These are phyloP conservation scores for Otus scops DNA, from an alignment of 2,797 vertebrate species.

Conservation along the genomic window DNA sequence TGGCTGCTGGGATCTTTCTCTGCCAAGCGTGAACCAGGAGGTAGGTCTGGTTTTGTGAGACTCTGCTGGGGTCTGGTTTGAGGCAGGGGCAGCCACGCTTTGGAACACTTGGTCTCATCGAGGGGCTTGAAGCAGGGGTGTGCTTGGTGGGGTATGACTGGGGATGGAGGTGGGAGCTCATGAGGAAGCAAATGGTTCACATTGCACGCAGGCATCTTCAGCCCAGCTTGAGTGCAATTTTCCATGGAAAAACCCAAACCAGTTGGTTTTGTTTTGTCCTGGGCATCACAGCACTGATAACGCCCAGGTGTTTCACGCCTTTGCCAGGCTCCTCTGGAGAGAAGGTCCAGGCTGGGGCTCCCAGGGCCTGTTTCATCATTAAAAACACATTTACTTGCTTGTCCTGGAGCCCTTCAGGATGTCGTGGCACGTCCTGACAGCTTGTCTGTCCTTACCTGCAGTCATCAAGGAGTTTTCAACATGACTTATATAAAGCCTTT, in stretches of 20 bases:
- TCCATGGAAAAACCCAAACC: not conserved
- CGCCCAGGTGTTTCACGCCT: not conserved
- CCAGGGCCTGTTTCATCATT: not conserved
- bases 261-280: not conserved
- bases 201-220: not conserved
- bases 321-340: not conserved
- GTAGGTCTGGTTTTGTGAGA: not conserved
- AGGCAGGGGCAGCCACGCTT: rapidly evolving
- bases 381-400: not conserved
- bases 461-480: constrained; percentile 72
- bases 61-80: not conserved
- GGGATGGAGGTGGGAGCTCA: not conserved
- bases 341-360: not conserved
- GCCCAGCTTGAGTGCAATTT: rapidly evolving
- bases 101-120: rapidly evolving
- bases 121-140: not conserved
- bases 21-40: not conserved
- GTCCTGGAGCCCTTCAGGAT: constrained; percentile 12
- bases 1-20: not conserved
- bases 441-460: constrained; percentile 62
- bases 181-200: rapidly evolving
- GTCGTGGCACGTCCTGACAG: constrained; percentile 42
- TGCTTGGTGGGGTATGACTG: not conserved
- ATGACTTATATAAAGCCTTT: constrained; percentile 68
- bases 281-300: not conserved